A percentile compares a stretch with the other conserved stretches of the same genome.
Evolutionary conservation across 2,888 invertebrate genomes (phyloP).

Genomic region (Leptogaster cylindrica): DNA sequence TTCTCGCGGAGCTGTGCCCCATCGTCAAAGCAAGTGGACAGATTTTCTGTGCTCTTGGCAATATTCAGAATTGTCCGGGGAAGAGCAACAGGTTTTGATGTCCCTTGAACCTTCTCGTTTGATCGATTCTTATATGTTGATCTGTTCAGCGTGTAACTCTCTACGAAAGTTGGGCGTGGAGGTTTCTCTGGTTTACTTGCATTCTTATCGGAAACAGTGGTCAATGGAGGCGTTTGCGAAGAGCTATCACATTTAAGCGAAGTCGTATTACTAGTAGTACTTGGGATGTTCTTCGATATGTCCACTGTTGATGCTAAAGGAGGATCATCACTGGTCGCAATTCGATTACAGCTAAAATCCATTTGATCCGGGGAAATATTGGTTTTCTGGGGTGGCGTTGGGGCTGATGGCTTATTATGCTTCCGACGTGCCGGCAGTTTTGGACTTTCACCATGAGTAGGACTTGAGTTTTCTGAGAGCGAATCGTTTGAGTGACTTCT

Average conservation of each 20-base stretch:
- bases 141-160: constrained; percentile 50
- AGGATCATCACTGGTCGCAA: background rate
- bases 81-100: constrained; percentile 62
- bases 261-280: constrained; percentile 41
- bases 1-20: constrained; percentile 51
- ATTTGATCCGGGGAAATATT: background rate
- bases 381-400: constrained; percentile 67
- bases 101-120: constrained; percentile 32
- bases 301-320: background rate
- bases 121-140: constrained; percentile 48
- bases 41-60: constrained; percentile 52
- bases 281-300: background rate
- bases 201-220: constrained; percentile 51
- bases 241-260: constrained; percentile 49
- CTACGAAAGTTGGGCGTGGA: constrained; percentile 64
- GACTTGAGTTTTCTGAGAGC: constrained; percentile 71
- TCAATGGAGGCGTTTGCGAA: constrained; percentile 48
- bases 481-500: constrained; percentile 73
- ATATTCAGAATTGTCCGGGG: constrained; percentile 60
- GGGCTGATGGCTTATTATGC: constrained; percentile 78
- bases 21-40: constrained; percentile 51
- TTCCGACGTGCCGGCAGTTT: constrained; percentile 73
- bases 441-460: constrained; percentile 75
- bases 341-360: background rate
- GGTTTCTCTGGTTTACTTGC: constrained; percentile 69